Conservation (phyloP, 2,888 invertebrate genomes). For the Eulithis testata region DNA sequence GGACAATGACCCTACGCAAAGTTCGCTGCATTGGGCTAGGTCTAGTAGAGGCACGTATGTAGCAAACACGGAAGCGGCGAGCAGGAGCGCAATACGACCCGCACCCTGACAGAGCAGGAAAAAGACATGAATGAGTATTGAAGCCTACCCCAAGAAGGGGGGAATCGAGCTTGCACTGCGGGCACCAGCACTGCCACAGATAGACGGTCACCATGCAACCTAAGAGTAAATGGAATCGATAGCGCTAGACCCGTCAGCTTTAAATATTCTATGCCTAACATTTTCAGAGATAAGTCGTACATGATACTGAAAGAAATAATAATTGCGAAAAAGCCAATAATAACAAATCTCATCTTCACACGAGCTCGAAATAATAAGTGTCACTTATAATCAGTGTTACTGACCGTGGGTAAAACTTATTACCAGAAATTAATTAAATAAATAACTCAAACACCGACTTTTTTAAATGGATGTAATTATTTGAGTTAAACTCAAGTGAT, state of each 20-base stretch:
- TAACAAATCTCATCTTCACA: no score
- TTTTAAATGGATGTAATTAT: no score
- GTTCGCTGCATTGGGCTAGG: slow-evolving; percentile 85
- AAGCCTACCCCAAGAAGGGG: slow-evolving; percentile 83
- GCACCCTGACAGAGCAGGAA: slow-evolving; percentile 71
- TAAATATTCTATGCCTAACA: no score
- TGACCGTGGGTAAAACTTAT: no score
- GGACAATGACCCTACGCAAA: slow-evolving; percentile 85
- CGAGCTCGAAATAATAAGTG: no score
- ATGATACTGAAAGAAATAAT: no score
- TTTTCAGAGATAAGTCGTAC: no score
- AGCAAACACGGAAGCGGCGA: slow-evolving; percentile 77
- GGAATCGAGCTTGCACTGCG: slow-evolving; percentile 82
- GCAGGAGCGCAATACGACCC: slow-evolving; percentile 69
- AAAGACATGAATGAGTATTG: slow-evolving; percentile 83
- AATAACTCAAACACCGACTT: no score
- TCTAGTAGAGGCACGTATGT: slow-evolving; percentile 82
- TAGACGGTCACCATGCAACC: slow-evolving; percentile 65
- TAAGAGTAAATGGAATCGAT: slow-evolving; percentile 70
- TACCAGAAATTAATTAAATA: no score
- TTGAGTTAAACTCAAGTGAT: no score
- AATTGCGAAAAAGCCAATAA: no score
- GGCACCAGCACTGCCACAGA: slow-evolving; percentile 74
- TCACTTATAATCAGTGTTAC: no score
- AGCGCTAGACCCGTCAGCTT: slow-evolving; percentile 41